Conservation (phyloP, 2,888 invertebrate species). For the Habrosyne pyritoides region DNA sequence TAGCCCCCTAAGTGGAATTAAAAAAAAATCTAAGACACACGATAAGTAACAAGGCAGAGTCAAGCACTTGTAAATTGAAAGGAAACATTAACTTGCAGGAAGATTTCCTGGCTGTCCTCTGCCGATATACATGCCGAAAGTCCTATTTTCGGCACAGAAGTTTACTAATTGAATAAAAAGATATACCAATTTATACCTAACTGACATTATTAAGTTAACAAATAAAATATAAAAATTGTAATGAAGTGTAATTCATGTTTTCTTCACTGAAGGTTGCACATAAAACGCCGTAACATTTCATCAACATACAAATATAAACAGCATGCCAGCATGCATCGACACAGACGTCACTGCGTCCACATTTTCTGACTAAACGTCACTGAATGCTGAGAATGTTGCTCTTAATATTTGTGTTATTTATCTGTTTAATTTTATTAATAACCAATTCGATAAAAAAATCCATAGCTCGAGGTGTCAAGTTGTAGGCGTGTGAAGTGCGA, state of each 20-base stretch:
- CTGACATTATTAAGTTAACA: not conserved
- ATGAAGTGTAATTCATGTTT: not conserved
- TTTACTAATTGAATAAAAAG: no score
- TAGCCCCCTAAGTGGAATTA: no score
- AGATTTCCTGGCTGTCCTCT: no score
- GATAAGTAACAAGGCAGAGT: no score
- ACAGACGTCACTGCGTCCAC: not conserved
- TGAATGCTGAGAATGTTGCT: not conserved
- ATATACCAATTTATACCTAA: no score
- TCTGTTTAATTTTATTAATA: not conserved
- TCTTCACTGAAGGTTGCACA: not conserved
- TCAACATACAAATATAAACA: not conserved
- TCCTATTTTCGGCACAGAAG: no score
- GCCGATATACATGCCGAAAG: no score
- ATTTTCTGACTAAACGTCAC: not conserved
- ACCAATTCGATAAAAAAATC: not conserved
- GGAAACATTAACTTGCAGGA: no score
- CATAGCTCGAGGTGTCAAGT: constrained; percentile 61
- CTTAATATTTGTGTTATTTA: not conserved
- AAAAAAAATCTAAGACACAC: no score
- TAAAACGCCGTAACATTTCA: not conserved
- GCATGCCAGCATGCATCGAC: not conserved
- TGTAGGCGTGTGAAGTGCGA: constrained; percentile 72
- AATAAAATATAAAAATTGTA: not conserved
- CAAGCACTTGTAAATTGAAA: no score